Conservation (phyloP, 2,797 vertebrate genomes). For the Myotis daubentonii region DNA sequence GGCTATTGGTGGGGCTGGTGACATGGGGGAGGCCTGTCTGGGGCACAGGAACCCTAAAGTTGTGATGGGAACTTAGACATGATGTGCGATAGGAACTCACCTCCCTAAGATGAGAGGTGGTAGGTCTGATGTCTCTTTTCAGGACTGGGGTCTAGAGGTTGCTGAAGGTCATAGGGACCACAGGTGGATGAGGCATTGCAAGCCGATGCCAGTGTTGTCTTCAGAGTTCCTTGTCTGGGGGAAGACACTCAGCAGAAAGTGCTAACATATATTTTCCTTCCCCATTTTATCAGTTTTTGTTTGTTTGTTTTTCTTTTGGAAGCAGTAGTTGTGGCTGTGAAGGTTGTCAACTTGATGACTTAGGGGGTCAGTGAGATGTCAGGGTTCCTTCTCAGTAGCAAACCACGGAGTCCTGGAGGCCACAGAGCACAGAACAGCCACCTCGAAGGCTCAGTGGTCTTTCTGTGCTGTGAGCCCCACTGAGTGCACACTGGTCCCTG, state of each 20-base stretch:
- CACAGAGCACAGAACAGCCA: background rate
- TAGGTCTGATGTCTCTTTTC: background rate
- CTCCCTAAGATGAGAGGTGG: background rate
- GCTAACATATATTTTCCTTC: background rate
- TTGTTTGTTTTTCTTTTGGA: background rate
- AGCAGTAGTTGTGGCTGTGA: background rate
- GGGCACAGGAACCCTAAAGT: background rate
- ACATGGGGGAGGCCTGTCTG: background rate
- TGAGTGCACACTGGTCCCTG: background rate
- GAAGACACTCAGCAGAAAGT: background rate
- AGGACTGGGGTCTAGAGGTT: background rate
- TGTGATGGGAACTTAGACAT: background rate
- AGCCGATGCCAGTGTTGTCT: background rate
- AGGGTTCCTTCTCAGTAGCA: background rate
- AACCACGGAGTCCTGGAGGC: background rate
- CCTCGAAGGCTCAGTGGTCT: background rate
- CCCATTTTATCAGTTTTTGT: background rate
- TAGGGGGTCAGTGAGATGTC: background rate
- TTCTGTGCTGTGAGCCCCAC: background rate
- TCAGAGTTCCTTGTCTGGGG: background rate
- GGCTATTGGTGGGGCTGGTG: background rate
- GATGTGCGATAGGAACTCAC: background rate
- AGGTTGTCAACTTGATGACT: background rate
- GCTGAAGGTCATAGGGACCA: background rate
- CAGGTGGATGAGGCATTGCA: background rate